Conservation (phyloP, 2,797 vertebrate species). For the Sebastes hubbsi region DNA sequence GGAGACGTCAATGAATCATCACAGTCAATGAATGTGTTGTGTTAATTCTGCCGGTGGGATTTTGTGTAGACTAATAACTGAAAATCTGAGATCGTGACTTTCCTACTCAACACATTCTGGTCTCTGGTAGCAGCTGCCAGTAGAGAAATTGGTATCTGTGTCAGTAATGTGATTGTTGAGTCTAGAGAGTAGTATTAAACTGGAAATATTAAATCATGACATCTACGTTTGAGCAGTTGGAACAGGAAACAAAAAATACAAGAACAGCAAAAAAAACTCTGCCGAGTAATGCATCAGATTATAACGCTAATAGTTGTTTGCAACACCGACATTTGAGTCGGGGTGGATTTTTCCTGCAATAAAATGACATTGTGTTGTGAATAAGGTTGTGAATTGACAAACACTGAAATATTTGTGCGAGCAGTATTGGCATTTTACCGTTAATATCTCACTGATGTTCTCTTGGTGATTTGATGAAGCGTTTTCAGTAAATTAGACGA, state of each 20-base stretch:
- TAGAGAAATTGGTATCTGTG: background rate
- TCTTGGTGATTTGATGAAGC: background rate
- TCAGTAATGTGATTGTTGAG: background rate
- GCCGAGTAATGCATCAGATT: background rate
- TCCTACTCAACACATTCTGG: background rate
- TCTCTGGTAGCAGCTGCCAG: background rate
- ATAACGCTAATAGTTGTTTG: background rate
- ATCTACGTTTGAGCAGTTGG: background rate
- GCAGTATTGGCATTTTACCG: background rate
- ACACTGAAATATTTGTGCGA: background rate
- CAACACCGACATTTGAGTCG: background rate
- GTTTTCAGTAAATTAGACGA: background rate
- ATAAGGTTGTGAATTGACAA: background rate
- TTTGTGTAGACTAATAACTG: too few relatives aligned
- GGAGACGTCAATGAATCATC: too few relatives aligned
- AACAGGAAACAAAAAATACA: background rate
- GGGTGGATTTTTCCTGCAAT: slow-evolving; percentile 41
- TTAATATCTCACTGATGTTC: background rate
- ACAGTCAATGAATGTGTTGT: too few relatives aligned
- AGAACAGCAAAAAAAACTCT: background rate
- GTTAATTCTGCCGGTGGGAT: too few relatives aligned
- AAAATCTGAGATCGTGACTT: too few relatives aligned
- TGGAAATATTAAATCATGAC: background rate
- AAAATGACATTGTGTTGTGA: background rate
- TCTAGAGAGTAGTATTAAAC: background rate